Conservation (phyloP, 2,113 vertebrate species). For the Malurus elegans region DNA sequence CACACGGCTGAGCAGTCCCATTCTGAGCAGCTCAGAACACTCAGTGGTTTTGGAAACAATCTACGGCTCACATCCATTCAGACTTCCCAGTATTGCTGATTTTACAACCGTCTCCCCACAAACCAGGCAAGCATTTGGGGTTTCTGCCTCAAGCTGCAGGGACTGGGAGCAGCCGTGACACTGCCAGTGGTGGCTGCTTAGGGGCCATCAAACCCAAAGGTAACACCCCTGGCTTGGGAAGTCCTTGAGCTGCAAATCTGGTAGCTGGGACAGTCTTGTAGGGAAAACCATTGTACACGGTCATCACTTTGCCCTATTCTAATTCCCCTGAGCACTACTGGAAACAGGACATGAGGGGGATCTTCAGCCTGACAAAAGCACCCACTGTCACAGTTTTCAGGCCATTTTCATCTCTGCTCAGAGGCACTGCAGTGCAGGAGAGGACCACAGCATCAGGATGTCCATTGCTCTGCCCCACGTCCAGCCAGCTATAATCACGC, state of each 20-base stretch:
- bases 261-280: not conserved
- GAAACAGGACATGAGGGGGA: not conserved
- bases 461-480: not conserved
- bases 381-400: not conserved
- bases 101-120: not conserved
- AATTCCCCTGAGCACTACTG: not conserved
- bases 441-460: not conserved
- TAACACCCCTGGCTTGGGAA: not conserved
- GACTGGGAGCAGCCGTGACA: not conserved
- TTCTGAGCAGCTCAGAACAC: not conserved
- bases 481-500: not conserved
- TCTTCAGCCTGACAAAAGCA: not conserved
- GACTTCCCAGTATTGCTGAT: not conserved
- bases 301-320: not conserved
- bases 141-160: not conserved
- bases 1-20: not conserved
- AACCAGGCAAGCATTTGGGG: not conserved
- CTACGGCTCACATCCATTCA: not conserved
- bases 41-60: not conserved
- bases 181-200: not conserved
- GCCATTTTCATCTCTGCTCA: not conserved
- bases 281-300: fast-evolving
- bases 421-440: not conserved
- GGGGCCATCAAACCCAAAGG: not conserved
- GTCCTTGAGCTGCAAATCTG: not conserved